Conservation (phyloP, 2,797 vertebrate genomes). For the Buphagus erythrorhynchus region DNA sequence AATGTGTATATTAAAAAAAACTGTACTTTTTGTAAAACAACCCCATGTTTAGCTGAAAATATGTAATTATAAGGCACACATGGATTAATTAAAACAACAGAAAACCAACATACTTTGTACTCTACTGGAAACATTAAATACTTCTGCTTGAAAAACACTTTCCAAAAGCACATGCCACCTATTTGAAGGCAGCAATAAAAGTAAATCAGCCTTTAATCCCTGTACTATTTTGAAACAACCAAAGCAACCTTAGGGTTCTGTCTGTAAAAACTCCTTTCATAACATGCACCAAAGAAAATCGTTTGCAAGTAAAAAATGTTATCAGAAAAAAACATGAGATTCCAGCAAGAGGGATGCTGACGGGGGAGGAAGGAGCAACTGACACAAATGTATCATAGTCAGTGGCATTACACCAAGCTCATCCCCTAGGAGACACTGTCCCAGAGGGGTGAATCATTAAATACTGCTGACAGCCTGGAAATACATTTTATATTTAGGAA, state of each 20-base stretch:
- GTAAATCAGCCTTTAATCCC: background rate
- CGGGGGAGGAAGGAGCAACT: background rate
- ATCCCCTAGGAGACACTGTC: background rate
- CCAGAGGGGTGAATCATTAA: background rate
- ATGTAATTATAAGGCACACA: background rate
- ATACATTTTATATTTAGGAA: background rate
- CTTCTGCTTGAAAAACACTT: background rate
- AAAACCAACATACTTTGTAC: background rate
- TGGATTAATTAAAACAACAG: background rate
- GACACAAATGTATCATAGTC: background rate
- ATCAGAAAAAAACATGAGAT: background rate
- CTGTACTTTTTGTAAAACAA: background rate
- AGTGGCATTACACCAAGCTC: background rate
- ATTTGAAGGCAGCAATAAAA: background rate
- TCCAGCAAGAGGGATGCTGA: background rate
- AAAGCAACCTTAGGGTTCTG: background rate
- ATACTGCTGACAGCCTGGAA: background rate
- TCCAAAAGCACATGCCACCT: background rate
- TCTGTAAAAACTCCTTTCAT: background rate
- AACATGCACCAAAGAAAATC: background rate
- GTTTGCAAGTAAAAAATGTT: background rate
- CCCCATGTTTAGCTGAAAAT: background rate
- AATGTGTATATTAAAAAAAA: accelerated
- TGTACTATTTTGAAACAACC: background rate
- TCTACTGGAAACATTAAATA: background rate